phyloP scores from a whole-genome alignment of 2,113 vertebrate species.

The Herpetotheres cachinnans region DNA sequence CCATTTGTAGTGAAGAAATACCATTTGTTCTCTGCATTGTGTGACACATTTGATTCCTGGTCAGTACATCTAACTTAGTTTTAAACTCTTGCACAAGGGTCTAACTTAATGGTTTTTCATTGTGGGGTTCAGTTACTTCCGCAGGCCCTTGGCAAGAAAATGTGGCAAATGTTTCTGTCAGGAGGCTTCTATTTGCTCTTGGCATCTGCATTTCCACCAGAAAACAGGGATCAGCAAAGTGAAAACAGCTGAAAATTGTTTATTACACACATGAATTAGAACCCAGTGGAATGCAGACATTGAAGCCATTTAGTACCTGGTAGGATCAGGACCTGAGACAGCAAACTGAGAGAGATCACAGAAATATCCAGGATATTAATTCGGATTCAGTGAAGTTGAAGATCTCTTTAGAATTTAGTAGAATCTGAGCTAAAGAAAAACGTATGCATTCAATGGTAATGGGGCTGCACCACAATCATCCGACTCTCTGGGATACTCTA shows the following conservation, averaged over 20 bases:
- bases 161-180: not conserved
- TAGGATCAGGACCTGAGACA: not conserved
- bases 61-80: not conserved
- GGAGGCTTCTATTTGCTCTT: not conserved
- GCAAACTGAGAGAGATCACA: not conserved
- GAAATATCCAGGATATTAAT: not conserved
- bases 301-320: not conserved
- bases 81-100: not conserved
- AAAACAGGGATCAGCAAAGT: not conserved
- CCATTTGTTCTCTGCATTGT: not conserved
- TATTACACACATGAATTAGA: not conserved
- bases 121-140: not conserved
- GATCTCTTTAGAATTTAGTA: not conserved
- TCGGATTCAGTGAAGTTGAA: not conserved
- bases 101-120: not conserved
- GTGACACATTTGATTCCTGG: not conserved
- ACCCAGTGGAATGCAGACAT: not conserved
- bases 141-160: not conserved
- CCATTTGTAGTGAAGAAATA: not conserved
- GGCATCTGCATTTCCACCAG: not conserved
- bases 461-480: not conserved
- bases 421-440: not conserved
- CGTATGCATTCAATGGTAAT: fast-evolving
- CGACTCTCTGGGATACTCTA: not conserved
- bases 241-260: not conserved